These are phyloP conservation scores for Melanotaenia trifasciata DNA, from an alignment of 2,797 vertebrate species.

Conservation along the genomic window DNA sequence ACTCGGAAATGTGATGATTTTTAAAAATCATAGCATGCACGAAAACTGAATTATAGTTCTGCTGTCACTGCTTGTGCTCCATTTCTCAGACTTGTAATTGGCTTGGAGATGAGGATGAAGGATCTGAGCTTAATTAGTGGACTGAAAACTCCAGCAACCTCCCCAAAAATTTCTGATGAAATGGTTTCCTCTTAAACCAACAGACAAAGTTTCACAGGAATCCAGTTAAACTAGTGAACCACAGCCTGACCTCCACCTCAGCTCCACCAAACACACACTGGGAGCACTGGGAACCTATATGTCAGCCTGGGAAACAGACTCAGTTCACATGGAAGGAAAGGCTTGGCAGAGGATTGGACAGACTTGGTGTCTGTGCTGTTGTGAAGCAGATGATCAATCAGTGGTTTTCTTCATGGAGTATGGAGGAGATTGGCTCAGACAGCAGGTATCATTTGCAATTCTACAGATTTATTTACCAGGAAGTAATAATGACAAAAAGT, in stretches of 20 bases:
- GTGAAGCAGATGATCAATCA: slow-evolving; percentile 14
- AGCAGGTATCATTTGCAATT: neutral
- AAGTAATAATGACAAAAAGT: too few relatives aligned
- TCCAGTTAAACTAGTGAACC: slow-evolving; percentile 10
- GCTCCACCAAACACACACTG: slow-evolving; percentile 14
- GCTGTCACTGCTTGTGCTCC: neutral
- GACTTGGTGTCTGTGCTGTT: neutral
- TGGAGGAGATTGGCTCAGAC: neutral
- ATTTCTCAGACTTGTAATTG: neutral
- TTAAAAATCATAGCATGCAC: neutral
- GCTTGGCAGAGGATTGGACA: neutral
- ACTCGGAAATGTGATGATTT: neutral
- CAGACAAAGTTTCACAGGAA: slow-evolving; percentile 19
- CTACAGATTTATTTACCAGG: neutral
- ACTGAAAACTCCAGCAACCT: slow-evolving; percentile 5
- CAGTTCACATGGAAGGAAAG: slow-evolving; percentile 18
- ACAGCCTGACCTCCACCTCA: slow-evolving; percentile 12
- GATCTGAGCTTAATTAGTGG: slow-evolving; percentile 4
- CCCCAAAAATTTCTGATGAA: neutral
- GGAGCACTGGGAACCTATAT: slow-evolving; percentile 20
- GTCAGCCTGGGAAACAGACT: slow-evolving; percentile 28
- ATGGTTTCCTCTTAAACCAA: neutral
- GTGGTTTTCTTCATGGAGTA: neutral
- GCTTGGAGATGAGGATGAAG: neutral
- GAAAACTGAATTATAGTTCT: neutral